phyloP scores from a whole-genome alignment of 2,888 invertebrate species.

The Hetaerina titia region DNA sequence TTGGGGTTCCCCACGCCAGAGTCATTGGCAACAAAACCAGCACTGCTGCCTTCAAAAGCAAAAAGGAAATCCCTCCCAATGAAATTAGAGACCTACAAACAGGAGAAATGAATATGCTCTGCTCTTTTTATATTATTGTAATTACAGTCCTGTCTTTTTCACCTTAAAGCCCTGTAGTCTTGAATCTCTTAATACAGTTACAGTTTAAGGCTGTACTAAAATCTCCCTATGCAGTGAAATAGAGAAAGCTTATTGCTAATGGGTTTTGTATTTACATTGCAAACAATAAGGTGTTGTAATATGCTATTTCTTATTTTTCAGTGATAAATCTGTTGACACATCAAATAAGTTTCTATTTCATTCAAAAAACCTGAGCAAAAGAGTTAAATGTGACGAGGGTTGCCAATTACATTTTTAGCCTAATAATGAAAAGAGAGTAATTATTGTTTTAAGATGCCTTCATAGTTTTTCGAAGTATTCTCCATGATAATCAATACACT shows the following conservation, averaged over 20 bases:
- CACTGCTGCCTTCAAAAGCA: background rate
- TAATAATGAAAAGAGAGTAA: too few species aligned
- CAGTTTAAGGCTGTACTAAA: background rate
- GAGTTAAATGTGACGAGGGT: too few species aligned
- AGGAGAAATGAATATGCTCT: background rate
- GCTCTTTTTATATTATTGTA: background rate
- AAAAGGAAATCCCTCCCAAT: background rate
- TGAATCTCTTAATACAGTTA: background rate
- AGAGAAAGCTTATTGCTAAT: background rate
- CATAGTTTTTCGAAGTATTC: too few species aligned
- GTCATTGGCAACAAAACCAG: background rate
- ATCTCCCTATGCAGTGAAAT: background rate
- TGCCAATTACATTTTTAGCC: too few species aligned
- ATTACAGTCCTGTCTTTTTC: background rate
- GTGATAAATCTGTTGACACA: too few species aligned
- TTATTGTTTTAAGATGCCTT: too few species aligned
- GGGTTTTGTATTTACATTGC: background rate
- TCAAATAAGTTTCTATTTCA: too few species aligned
- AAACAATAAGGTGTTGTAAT: background rate
- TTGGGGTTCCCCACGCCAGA: background rate
- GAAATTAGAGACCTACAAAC: background rate
- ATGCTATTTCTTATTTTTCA: background rate
- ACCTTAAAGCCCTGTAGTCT: background rate
- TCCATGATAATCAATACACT: too few species aligned
- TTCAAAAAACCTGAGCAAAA: too few species aligned